These are phyloP conservation scores for Panonychus citri DNA, from an alignment of 1,140 invertebrate genomes.

Conservation along the genomic window DNA sequence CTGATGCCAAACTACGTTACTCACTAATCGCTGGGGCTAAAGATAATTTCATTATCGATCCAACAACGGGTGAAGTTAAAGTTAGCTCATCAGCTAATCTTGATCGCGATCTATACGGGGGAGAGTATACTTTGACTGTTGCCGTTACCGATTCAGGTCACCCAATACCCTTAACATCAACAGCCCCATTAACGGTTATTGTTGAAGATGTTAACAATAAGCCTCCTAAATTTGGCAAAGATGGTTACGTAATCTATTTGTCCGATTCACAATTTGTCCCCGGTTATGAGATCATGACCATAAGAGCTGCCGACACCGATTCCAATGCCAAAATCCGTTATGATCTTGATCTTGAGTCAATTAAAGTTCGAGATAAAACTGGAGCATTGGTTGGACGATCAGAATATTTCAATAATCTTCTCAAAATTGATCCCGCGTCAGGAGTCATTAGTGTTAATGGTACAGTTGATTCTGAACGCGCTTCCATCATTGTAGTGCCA, in stretches of 20 bases:
- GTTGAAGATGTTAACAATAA: constrained; percentile 61
- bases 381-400: background rate
- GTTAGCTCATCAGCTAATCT: constrained; percentile 45
- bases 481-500: constrained; percentile 12
- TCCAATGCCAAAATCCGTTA: constrained; percentile 2
- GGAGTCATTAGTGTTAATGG: constrained; percentile 11
- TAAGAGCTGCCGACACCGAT: constrained; percentile 22
- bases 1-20: constrained; percentile 41
- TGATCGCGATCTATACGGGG: constrained; percentile 39
- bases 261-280: constrained; percentile 19
- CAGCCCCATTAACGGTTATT: constrained; percentile 35
- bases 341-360: background rate
- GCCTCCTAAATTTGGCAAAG: constrained; percentile 29
- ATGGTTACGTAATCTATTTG: constrained; percentile 20
- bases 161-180: constrained; percentile 25
- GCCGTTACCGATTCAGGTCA: constrained; percentile 23
- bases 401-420: constrained; percentile 5
- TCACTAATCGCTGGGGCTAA: constrained; percentile 44
- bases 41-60: constrained; percentile 52
- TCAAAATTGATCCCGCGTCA: constrained; percentile 12
- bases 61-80: constrained; percentile 39
- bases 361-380: constrained; percentile 2
- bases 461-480: constrained; percentile 9
- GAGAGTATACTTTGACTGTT: constrained; percentile 42
- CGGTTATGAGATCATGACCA: constrained; percentile 20